Evolutionary conservation across 2,888 invertebrate genomes (phyloP).

Genomic region (Geophilus truncorum): DNA sequence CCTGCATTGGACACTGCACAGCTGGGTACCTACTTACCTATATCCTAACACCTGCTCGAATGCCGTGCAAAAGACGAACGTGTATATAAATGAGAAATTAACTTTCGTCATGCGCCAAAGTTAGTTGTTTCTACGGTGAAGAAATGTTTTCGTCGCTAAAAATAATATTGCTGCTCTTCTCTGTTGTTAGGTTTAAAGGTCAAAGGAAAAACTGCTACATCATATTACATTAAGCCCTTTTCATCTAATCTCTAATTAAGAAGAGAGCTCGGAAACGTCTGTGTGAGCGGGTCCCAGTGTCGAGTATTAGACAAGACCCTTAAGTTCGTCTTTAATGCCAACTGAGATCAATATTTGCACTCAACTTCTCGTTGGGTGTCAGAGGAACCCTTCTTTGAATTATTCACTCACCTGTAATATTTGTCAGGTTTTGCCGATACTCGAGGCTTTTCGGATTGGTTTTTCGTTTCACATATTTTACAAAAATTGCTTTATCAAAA

Average conservation of each 20-base stretch:
- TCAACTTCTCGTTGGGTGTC: neutral
- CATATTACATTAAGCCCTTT: neutral
- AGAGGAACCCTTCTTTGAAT: neutral
- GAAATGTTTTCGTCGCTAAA: too few relatives aligned
- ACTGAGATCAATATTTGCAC: neutral
- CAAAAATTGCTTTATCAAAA: neutral
- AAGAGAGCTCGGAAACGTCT: neutral
- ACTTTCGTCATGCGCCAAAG: too few relatives aligned
- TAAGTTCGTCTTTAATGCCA: neutral
- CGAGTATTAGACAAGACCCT: neutral
- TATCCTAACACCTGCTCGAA: too few relatives aligned
- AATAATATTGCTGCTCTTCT: too few relatives aligned
- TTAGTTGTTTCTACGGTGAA: too few relatives aligned
- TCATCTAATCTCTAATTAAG: neutral
- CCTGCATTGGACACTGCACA: too few relatives aligned
- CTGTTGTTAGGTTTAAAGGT: too few relatives aligned
- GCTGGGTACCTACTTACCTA: too few relatives aligned
- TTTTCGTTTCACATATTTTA: neutral
- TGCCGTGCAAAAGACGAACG: too few relatives aligned
- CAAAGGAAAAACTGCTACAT: too few relatives aligned
- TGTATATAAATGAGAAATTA: too few relatives aligned
- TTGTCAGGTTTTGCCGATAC: neutral
- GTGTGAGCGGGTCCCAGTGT: neutral
- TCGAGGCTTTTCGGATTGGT: neutral
- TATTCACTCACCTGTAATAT: neutral